phyloP scores from a whole-genome alignment of 2,888 invertebrate species.

The Lepidonotus clava region DNA sequence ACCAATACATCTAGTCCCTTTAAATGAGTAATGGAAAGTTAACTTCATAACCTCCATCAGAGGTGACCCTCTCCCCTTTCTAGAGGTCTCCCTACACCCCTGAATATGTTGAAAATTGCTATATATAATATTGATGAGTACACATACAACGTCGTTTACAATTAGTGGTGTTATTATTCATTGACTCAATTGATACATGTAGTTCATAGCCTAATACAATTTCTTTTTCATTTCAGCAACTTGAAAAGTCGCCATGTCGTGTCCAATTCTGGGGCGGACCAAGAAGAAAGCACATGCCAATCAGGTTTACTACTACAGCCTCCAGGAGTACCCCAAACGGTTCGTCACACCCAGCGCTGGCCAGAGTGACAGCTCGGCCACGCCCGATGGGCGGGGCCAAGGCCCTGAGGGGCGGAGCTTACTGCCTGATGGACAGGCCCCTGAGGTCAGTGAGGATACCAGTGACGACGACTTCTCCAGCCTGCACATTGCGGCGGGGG shows the following conservation, averaged over 20 bases:
- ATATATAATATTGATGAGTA: not conserved
- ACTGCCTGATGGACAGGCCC: constrained; percentile 30
- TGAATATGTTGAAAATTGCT: not conserved
- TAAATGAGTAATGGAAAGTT: no score
- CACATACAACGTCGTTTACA: not conserved
- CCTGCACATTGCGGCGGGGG: constrained; percentile 8
- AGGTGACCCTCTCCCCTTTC: no score
- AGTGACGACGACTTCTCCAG: not conserved
- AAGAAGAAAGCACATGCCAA: constrained; percentile 25
- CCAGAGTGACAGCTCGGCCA: constrained; percentile 1
- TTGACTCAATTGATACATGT: not conserved
- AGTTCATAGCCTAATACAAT: no score
- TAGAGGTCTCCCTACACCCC: not conserved
- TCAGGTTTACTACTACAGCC: constrained; percentile 42
- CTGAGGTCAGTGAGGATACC: constrained; percentile 22
- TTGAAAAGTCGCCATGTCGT: constrained; percentile 10
- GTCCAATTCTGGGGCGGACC: constrained; percentile 21
- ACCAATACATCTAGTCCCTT: no score
- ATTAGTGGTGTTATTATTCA: not conserved
- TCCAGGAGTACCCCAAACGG: constrained; percentile 40
- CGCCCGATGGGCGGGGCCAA: not conserved
- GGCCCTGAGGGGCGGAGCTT: constrained; percentile 37
- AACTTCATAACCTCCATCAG: no score
- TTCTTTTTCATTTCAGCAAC: not conserved
- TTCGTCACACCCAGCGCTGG: constrained; percentile 16